Conservation (phyloP, 2,888 invertebrate species). For the Archaeoteleia sp. region DNA sequence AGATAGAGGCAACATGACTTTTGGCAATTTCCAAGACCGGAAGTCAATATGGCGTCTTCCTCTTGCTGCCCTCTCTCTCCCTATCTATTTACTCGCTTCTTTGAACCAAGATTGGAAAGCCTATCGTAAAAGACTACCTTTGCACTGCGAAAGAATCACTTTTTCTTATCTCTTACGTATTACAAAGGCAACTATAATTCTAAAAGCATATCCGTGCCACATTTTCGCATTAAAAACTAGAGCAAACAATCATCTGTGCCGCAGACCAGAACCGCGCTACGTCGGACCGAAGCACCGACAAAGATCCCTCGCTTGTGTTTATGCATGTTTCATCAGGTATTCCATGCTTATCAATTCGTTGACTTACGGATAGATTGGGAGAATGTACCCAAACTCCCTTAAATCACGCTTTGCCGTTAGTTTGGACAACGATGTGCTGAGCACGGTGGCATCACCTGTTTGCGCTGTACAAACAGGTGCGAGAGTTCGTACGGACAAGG, state of each 20-base stretch:
- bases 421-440: conserved; percentile 34
- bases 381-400: conserved; percentile 24
- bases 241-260: no score
- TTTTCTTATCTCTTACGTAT: conserved; percentile 25
- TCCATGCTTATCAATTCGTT: conserved; percentile 35
- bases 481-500: conserved; percentile 42
- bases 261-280: no score
- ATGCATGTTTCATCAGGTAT: conserved; percentile 27
- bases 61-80: conserved; percentile 21
- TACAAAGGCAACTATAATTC: no score
- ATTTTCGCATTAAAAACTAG: no score
- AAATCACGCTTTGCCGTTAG: conserved; percentile 39
- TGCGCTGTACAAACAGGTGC: conserved; percentile 60
- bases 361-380: conserved; percentile 30
- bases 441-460: conserved; percentile 54
- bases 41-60: conserved; percentile 57
- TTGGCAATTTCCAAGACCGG: conserved; percentile 59
- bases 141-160: conserved; percentile 39
- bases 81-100: conserved; percentile 55
- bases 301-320: conserved; percentile 10
- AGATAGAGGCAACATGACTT: conserved; percentile 53
- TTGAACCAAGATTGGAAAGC: conserved; percentile 60
- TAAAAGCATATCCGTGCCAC: no score
- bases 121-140: conserved; percentile 44
- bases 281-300: no score